Evolutionary conservation across 2,888 invertebrate species (phyloP).

Genomic region (Andrena bucephala): DNA sequence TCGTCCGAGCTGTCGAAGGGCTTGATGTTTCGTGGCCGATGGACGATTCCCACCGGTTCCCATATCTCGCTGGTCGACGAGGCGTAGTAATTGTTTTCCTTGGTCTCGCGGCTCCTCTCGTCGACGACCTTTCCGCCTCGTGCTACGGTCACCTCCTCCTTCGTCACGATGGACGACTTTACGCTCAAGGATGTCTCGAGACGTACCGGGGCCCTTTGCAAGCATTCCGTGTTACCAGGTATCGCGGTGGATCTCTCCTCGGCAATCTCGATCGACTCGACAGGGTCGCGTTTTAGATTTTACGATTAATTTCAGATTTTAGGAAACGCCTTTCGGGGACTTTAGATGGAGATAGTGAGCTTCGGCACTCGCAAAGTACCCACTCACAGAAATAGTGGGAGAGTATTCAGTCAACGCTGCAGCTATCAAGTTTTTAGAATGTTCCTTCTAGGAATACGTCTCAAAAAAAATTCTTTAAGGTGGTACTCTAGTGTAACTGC

Average conservation of each 20-base stretch:
- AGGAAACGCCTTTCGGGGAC: too few relatives aligned
- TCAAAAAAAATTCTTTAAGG: too few relatives aligned
- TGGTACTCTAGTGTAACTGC: too few relatives aligned
- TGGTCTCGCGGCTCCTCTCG: slow-evolving; percentile 89
- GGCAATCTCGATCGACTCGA: not conserved
- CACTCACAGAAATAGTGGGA: too few relatives aligned
- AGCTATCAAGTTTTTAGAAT: too few relatives aligned
- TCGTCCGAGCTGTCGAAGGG: slow-evolving; percentile 84
- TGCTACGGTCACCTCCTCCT: slow-evolving; percentile 90
- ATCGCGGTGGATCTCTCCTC: slow-evolving; percentile 55
- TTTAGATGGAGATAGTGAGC: too few relatives aligned
- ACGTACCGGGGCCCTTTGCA: slow-evolving; percentile 88
- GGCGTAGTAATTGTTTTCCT: slow-evolving; percentile 90
- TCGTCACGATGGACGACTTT: slow-evolving; percentile 90
- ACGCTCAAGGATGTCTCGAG: slow-evolving; percentile 90
- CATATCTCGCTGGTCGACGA: slow-evolving; percentile 89
- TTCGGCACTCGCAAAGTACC: too few relatives aligned
- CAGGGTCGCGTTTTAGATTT: not conserved
- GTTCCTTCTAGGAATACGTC: too few relatives aligned
- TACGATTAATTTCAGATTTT: too few relatives aligned
- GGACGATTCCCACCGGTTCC: slow-evolving; percentile 86
- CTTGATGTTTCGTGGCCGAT: slow-evolving; percentile 80
- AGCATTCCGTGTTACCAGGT: slow-evolving; percentile 56
- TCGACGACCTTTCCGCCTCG: slow-evolving; percentile 89
- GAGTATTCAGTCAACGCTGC: too few relatives aligned